Conservation (phyloP, 1,140 invertebrate species). For the Platyura marginata region DNA sequence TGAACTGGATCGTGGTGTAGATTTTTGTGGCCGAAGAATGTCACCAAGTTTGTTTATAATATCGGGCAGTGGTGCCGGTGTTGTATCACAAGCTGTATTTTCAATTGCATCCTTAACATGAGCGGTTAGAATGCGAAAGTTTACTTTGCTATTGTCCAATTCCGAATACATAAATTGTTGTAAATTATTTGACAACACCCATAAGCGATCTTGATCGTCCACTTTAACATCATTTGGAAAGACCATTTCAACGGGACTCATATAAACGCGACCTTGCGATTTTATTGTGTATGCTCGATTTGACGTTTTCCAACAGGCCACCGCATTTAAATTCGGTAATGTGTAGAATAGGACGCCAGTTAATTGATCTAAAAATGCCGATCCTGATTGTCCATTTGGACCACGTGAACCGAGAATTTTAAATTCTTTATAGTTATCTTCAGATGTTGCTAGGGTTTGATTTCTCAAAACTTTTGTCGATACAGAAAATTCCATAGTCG, state of each 20-base stretch:
- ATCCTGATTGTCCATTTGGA: slow-evolving; percentile 49
- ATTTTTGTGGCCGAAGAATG: slow-evolving; percentile 9
- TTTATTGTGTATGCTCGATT: slow-evolving; percentile 39
- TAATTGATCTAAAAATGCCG: slow-evolving; percentile 47
- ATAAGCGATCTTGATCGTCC: slow-evolving; percentile 45
- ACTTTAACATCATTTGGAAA: slow-evolving; percentile 64
- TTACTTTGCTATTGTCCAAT: slow-evolving; percentile 42
- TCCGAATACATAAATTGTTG: slow-evolving; percentile 48
- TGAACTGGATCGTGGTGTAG: background rate
- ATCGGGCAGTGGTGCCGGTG: slow-evolving; percentile 27
- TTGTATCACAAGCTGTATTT: slow-evolving; percentile 43
- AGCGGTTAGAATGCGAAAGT: slow-evolving; percentile 50
- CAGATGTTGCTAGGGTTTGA: slow-evolving; percentile 26
- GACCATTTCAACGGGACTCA: slow-evolving; percentile 48
- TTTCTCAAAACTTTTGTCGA: slow-evolving; percentile 44
- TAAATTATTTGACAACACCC: slow-evolving; percentile 52
- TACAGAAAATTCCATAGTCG: slow-evolving; percentile 50
- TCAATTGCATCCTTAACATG: slow-evolving; percentile 43
- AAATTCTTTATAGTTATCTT: slow-evolving; percentile 39
- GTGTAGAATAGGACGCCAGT: slow-evolving; percentile 58
- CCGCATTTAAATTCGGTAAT: slow-evolving; percentile 50
- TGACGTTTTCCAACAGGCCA: slow-evolving; percentile 58
- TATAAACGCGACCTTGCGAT: slow-evolving; percentile 47
- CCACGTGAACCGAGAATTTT: slow-evolving; percentile 47
- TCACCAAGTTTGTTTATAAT: slow-evolving; percentile 29